A percentile compares a stretch with the other conserved stretches of the same genome.
phyloP scores from a whole-genome alignment of 37 sponge, comb jelly and placozoan genomes.

The Oopsacas minuta region DNA sequence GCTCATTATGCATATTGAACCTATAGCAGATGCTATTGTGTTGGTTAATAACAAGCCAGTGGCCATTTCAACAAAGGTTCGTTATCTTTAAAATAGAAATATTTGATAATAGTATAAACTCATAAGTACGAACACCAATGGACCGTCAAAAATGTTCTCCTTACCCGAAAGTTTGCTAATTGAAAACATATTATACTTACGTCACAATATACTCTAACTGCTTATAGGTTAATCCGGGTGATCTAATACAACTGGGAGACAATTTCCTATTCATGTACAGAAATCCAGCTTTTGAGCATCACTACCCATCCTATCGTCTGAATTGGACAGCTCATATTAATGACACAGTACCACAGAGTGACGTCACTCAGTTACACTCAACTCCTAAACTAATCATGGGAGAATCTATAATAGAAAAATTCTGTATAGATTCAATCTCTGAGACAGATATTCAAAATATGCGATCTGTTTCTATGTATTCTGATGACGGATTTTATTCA shows the following conservation, averaged over 20 bases:
- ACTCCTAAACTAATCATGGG: neutral
- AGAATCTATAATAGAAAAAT: neutral
- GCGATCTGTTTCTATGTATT: neutral
- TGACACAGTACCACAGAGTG: neutral
- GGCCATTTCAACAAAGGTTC: neutral
- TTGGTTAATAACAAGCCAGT: neutral
- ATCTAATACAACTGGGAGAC: neutral
- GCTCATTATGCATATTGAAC: neutral
- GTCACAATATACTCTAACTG: no score
- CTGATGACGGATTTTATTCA: conserved; percentile 7
- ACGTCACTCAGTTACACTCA: neutral
- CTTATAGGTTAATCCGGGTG: neutral
- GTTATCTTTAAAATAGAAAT: no score
- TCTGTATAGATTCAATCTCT: neutral
- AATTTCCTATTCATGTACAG: conserved; percentile 12
- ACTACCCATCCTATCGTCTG: neutral
- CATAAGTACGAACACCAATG: no score
- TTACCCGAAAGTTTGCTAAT: no score
- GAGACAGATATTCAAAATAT: neutral
- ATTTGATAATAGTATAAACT: no score
- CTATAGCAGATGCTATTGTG: neutral
- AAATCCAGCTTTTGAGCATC: neutral
- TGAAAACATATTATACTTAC: no score
- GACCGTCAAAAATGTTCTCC: no score
- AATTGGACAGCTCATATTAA: conserved; percentile 8